A percentile compares a stretch with the other conserved stretches of the same genome.
phyloP scores from a whole-genome alignment of 1,140 invertebrate genomes.

The Leguminivora glycinivorella region DNA sequence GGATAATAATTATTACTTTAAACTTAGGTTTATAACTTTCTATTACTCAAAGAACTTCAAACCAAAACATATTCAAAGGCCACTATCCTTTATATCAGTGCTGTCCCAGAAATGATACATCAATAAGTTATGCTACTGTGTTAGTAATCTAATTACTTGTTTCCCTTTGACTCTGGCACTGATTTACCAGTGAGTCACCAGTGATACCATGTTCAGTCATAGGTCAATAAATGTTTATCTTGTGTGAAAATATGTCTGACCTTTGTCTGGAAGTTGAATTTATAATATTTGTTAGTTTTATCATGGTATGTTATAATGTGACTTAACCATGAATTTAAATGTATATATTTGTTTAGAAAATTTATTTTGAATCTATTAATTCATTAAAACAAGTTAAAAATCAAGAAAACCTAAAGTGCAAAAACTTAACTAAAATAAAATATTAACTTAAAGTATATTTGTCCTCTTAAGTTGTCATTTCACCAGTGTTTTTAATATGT shows the following conservation, averaged over 20 bases:
- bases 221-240: conserved; percentile 1
- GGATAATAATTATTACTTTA: no score
- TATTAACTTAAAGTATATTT: no score
- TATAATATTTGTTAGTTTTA: no score
- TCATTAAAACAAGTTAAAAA: no score
- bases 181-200: background rate
- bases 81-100: background rate
- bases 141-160: conserved; percentile 26
- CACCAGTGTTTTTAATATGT: no score
- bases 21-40: no score
- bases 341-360: no score
- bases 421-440: no score
- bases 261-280: background rate
- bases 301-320: background rate
- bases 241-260: background rate
- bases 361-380: no score
- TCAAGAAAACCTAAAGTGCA: no score
- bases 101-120: background rate
- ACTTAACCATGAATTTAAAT: background rate
- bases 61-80: background rate
- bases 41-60: no score
- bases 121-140: background rate
- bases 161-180: conserved; percentile 5
- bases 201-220: background rate
- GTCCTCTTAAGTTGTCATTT: no score